A percentile compares a stretch with the other conserved stretches of the same genome.
phyloP scores from a whole-genome alignment of 2,113 vertebrate genomes.

The Bothrops jararaca region DNA sequence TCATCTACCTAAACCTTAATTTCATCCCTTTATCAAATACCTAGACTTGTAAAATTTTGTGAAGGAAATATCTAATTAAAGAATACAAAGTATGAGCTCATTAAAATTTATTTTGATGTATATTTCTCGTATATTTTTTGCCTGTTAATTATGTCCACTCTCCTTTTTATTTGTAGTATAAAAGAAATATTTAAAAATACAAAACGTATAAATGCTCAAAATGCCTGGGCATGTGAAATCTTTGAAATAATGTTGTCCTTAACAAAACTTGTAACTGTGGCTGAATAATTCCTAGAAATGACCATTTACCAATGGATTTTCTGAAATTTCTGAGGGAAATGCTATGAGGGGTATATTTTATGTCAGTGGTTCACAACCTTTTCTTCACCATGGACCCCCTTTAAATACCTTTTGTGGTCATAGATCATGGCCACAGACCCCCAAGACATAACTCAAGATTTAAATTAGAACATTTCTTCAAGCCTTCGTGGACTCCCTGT shows the following conservation, averaged over 20 bases:
- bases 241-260: not conserved
- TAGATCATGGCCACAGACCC: no score
- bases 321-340: not conserved
- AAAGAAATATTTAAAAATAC: not conserved
- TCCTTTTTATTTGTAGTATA: not conserved
- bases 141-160: not conserved
- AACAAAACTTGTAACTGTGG: conserved; percentile 8
- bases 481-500: not conserved
- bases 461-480: not conserved
- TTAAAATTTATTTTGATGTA: not conserved
- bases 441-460: not conserved
- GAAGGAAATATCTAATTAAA: not conserved
- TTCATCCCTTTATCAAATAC: not conserved
- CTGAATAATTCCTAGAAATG: conserved; percentile 22
- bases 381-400: not conserved
- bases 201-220: not conserved
- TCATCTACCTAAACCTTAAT: not conserved
- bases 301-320: not conserved
- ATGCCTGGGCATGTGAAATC: not conserved
- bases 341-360: not conserved
- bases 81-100: not conserved
- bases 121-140: not conserved
- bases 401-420: no score
- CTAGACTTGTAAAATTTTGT: not conserved
- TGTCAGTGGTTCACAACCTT: not conserved